Evolutionary conservation across 2,797 vertebrate species (phyloP), one percentile per base, ranked within the genome.

Genomic region (Myotis myotis): DNA sequence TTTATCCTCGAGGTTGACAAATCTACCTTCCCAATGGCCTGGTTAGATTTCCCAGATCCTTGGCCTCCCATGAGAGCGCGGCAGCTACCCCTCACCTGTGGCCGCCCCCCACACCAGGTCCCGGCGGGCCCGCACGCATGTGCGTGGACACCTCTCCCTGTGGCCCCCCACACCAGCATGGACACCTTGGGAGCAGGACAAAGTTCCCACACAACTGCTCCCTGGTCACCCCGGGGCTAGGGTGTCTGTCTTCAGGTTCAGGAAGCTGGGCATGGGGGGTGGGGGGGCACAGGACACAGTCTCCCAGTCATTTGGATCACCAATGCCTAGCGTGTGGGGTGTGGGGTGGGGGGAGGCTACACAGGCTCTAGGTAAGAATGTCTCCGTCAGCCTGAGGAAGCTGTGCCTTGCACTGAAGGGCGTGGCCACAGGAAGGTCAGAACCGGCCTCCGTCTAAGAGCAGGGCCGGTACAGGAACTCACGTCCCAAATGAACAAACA

Each of bases 281-380:
- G n/a, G 20, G 49, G 20, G 38, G 41, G 53, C 8, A 25, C 23
- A n/a, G 6, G 38, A 81, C 81, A 60, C 8, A 70, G 74, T 20
- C 47, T 68, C 47, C 44, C 41, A 11, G 30, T 64, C 15, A 55
- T 71, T 11, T 85, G 70, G 47, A 38, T 84, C 36, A 28, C 64
- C 15, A 87, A 38, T 33, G 68, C 36, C 10, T 47, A 55, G 51
- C 60, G 28, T 38, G 8, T 41, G 36, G 5, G 41, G 19, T 2
- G 41, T 41, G 15, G 9, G 4, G 0, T 4, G 1, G 2, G 11
- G 25, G 22, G 1, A 22, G 1, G 60, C 33, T 82, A 41, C 2
- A 33, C 7, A 47, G 62, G 53, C 38, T 93, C 53, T 23, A 51
- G 62, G 78, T 17, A 51, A 28, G 30, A 8, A 2, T 17, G 23